These are phyloP conservation scores for Anastrepha obliqua DNA, from an alignment of 1,140 invertebrate genomes.

Conservation along the genomic window DNA sequence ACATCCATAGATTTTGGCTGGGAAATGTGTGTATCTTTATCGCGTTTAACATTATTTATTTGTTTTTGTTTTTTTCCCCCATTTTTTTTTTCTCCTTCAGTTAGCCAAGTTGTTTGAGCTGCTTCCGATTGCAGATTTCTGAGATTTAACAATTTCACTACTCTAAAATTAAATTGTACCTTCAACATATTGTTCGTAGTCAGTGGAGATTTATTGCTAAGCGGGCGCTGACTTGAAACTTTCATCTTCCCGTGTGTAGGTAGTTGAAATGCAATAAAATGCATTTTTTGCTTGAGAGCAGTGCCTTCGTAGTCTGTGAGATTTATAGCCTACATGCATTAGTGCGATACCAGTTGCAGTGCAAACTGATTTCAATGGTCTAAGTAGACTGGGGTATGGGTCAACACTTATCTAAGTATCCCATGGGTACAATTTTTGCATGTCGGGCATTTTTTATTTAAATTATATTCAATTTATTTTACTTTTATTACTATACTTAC, in stretches of 20 bases:
- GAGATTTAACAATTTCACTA: conserved; percentile 37
- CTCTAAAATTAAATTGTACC: conserved; percentile 25
- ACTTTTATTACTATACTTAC: no score
- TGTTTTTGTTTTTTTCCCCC: background rate
- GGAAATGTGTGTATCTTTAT: background rate
- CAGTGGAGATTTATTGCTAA: conserved; percentile 12
- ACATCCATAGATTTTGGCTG: background rate
- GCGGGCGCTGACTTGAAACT: background rate
- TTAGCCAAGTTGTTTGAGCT: conserved; percentile 25
- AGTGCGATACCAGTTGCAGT: background rate
- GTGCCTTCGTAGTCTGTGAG: background rate
- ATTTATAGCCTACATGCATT: background rate
- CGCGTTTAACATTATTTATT: conserved; percentile 8
- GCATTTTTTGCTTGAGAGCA: no score
- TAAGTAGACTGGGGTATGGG: no score
- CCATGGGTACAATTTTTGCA: no score
- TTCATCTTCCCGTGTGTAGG: background rate
- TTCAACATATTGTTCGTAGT: conserved; percentile 25
- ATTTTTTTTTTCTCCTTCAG: background rate
- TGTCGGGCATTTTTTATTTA: no score
- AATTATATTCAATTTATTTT: no score
- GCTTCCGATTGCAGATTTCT: conserved; percentile 31
- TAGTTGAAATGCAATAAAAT: background rate
- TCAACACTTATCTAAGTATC: no score
- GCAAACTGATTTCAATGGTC: no score